Evolutionary conservation across 2,888 invertebrate genomes (phyloP).

Genomic region (Drosophila koepferae): DNA sequence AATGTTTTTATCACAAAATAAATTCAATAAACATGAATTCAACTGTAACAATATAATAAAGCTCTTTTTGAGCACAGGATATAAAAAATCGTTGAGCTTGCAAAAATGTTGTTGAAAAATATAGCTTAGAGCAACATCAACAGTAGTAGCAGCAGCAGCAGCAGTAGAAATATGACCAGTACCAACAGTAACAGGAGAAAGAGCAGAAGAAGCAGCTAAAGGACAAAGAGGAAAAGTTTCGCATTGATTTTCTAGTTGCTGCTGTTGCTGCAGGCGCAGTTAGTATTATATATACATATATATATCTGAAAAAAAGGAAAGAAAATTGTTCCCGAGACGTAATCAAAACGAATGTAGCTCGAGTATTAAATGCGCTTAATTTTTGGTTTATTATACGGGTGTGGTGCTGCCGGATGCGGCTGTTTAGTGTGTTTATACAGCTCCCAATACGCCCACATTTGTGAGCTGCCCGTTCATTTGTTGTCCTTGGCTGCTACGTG

Average conservation of each 20-base stretch:
- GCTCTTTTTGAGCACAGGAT: slow-evolving; percentile 9
- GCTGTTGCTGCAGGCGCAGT: slow-evolving; percentile 32
- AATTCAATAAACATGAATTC: not conserved
- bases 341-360: slow-evolving; percentile 63
- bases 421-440: slow-evolving; percentile 46
- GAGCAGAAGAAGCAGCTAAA: slow-evolving; percentile 3
- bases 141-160: not conserved
- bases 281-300: slow-evolving; percentile 8
- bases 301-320: slow-evolving; percentile 30
- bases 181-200: not conserved
- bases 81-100: slow-evolving; percentile 34
- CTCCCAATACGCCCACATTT: slow-evolving; percentile 19
- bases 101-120: slow-evolving; percentile 37
- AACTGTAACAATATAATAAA: not conserved
- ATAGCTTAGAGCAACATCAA: slow-evolving; percentile 17
- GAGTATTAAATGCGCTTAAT: slow-evolving; percentile 67
- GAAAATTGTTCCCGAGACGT: slow-evolving; percentile 29
- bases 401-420: slow-evolving; percentile 29
- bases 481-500: slow-evolving; percentile 59
- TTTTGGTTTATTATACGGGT: slow-evolving; percentile 43
- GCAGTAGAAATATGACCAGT: not conserved
- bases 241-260: slow-evolving; percentile 51
- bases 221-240: slow-evolving; percentile 40
- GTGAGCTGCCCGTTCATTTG: slow-evolving; percentile 23
- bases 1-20: not conserved